Conservation (phyloP, 2,113 vertebrate genomes). For the Penelope pileata region DNA sequence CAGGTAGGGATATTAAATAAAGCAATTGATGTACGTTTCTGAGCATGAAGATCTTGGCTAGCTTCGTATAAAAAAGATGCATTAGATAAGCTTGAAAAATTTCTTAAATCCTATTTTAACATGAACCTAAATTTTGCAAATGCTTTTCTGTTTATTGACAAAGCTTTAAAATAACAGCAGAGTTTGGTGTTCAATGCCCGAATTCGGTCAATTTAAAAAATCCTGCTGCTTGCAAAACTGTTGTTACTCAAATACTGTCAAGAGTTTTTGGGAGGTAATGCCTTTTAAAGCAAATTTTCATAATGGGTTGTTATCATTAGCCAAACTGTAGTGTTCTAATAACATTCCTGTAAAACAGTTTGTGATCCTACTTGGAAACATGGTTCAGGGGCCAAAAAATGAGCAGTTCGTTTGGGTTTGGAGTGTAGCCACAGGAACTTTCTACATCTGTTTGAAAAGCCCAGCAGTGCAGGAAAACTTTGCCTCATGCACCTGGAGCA, state of each 20-base stretch:
- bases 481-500: accelerated
- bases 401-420: neutral
- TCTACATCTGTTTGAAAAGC: neutral
- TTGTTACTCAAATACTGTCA: neutral
- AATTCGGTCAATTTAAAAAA: neutral
- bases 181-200: neutral
- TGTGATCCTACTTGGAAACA: neutral
- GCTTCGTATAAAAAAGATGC: neutral
- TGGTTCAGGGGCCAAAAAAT: neutral
- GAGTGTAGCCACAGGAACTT: neutral
- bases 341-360: neutral
- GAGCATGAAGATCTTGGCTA: neutral
- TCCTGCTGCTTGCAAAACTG: neutral
- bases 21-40: neutral
- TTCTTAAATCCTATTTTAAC: neutral
- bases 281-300: neutral
- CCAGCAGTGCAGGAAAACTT: neutral
- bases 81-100: neutral
- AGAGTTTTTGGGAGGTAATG: neutral
- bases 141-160: neutral
- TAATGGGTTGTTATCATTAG: neutral
- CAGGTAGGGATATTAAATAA: neutral
- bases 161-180: neutral
- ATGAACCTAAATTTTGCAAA: neutral
- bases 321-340: neutral